These are phyloP conservation scores for Phortica variegata DNA, from an alignment of 1,140 invertebrate species.

Conservation along the genomic window DNA sequence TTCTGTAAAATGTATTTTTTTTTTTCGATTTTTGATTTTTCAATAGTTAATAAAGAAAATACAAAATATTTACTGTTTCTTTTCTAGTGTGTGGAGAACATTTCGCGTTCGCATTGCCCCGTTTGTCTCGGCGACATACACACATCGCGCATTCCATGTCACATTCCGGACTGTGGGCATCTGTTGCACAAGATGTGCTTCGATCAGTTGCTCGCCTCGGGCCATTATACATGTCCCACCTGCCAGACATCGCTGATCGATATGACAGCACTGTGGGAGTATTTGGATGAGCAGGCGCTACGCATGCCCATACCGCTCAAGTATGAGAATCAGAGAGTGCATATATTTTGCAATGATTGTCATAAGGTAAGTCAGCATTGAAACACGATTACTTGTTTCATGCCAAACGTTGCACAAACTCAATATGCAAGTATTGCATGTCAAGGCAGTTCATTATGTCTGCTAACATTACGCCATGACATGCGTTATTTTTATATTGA, in stretches of 20 bases:
- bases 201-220: constrained; percentile 68
- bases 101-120: constrained; percentile 81
- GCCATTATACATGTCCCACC: constrained; percentile 83
- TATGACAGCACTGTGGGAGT: constrained; percentile 79
- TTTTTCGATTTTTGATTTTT: not conserved
- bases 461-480: not conserved
- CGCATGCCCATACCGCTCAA: constrained; percentile 80
- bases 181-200: constrained; percentile 79
- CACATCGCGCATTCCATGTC: constrained; percentile 80
- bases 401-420: not conserved
- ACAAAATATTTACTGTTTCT: not conserved
- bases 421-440: not conserved
- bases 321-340: constrained; percentile 73
- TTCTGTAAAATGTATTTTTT: not conserved
- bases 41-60: constrained; percentile 84
- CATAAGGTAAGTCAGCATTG: constrained; percentile 66
- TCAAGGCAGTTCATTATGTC: not conserved
- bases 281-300: constrained; percentile 76
- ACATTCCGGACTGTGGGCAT: constrained; percentile 85
- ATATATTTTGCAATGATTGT: constrained; percentile 86
- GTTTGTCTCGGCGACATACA: constrained; percentile 88
- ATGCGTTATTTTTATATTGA: constrained; percentile 1
- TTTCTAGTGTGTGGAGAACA: constrained; percentile 81
- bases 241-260: constrained; percentile 83
- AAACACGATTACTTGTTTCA: not conserved